Evolutionary conservation across 1,140 invertebrate species (phyloP), one percentile per base, ranked within the genome.

Genomic region (Scaptomyza graminum): DNA sequence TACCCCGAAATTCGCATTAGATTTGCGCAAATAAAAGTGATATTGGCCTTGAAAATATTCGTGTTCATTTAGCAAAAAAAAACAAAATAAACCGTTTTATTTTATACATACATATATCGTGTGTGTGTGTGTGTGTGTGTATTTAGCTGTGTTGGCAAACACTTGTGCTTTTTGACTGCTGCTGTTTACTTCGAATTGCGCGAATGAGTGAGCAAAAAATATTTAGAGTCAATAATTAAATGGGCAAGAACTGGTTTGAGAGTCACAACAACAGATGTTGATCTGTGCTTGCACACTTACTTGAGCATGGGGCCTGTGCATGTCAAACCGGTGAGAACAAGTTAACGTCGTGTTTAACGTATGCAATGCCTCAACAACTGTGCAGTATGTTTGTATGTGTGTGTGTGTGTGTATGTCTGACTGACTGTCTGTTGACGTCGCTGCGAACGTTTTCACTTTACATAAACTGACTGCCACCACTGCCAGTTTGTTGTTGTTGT

Each of bases 11-110:
- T n/a, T n/a, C n/a, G n/a, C n/a, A n/a, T n/a, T n/a, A n/a, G n/a
- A n/a, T n/a, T n/a, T n/a, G n/a, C n/a, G n/a, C n/a, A 59, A 50
- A 66, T 59, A 51, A 4, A 84, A 84, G 82, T 84, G 81, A 84
- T 84, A 81, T 84, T 84, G 82, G 81, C 81, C 81, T 84, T 84
- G 81, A 84, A 72, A 60, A 60, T 44, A 55, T 67, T 72, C 67
- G 69, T 67, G 69, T 67, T 41, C 54, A 71, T 71, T 54, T 41
- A 31, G 12, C 47, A 51, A 46, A 65, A 65, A 65, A 51, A 52
- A 44, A 64, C 28, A 34, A 46, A 11, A 52, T 18, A 18, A 56
- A 44, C 11, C 44, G 57, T 71, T 66, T 59, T 39, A 52, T 61
- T 71, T 52, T 3, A 55, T 31, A 31, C 4, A 22, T 22, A 22